Base-by-base conservation (phyloP, 1,140 invertebrate species). In the Polyergus mexicanus region DNA sequence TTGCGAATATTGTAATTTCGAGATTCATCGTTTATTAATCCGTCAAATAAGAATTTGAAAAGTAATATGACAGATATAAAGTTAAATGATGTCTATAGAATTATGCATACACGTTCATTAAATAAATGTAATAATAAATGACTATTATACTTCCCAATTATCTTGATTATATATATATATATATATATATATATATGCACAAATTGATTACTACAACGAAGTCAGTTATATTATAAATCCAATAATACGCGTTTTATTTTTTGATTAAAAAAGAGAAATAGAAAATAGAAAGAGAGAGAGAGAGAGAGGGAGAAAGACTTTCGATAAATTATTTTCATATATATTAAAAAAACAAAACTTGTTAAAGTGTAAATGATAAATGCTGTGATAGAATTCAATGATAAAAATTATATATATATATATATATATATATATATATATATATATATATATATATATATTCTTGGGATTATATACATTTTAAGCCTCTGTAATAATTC, bases 391-490 rank as follows among this genome's bases (percentile, higher is more conserved):
- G 19, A 77, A 44, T n/a, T 1, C 6, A 77, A 65, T 65, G 25
- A 65, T 32, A 44, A 77, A 25, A 13, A 2, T 65, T 77, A 16
- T 5, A 51, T 16, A 60, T 60, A 76, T 63, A 60, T 60, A 76
- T 63, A 60, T 60, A 76, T 63, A 60, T 60, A 76, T 63, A 60
- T 60, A 76, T 63, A 60, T 60, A 76, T 63, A 60, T 60, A 76
- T 63, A 60, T 60, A 76, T 63, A 60, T 60, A 76, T 63, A n/a
- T n/a, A n/a, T 77, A 16, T 5, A 51, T 16, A 60, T 60, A 76
- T 63, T 76, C 19, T 7, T 10, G 35, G 5, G 47, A 3, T 28
- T 28, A 28, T 28, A 28, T 28, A 28, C 25, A 28, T 28, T 28
- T 28, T 41, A 41, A 32, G 32, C 3, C 4, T 56, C 13, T 76